Evolutionary conservation across 2,797 vertebrate genomes (phyloP), one percentile per base, ranked within the genome.

Genomic region (Orientallactaga sibirica): DNA sequence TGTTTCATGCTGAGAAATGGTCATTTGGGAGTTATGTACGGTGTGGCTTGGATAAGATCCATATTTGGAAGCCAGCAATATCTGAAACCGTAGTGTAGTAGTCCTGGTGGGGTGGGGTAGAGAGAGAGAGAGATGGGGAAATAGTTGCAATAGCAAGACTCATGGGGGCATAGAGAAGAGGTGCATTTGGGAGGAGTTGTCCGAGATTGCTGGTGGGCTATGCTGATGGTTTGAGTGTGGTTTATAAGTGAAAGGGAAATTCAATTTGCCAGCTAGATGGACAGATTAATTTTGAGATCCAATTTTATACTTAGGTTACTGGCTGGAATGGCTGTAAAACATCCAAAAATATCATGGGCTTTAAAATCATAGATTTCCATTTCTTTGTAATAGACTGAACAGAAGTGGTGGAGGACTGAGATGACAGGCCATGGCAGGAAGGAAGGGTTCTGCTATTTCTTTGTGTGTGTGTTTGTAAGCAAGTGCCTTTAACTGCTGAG

Each of bases 211-310:
- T 75, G 33, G 78, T 52, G 64, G 7, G 27, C 41, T 78, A 6
- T 33, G 8, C 41, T 61, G 9, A 58, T 83, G 75, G 24, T 74
- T 9, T 75, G 48, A 73, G 25, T 58, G 2, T 86, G 19, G 1
- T 48, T 84, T 93, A 89, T 87, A 92, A 33, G 55, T 70, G 43
- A 81, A 94, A 61, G 66, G 83, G 16, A 80, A 87, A 74, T 84
- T 81, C 67, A 58, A 29, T 74, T 71, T 86, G n/a, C 7, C 68
- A 62, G 8, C 27, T 19, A 66, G 20, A 55, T 48, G 7, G 43
- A 62, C 19, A 20, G 74, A 74, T 8, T 37, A 82, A 71, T 91
- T 87, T 87, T 88, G 52, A 90, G 48, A 76, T 41, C 3, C 6
- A 41, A 0, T 68, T 89, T 92, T 95, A 84, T 91, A 71, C 19